Evolutionary conservation across 2,113 vertebrate species (phyloP).

Genomic region (Sceloporus tristichus): DNA sequence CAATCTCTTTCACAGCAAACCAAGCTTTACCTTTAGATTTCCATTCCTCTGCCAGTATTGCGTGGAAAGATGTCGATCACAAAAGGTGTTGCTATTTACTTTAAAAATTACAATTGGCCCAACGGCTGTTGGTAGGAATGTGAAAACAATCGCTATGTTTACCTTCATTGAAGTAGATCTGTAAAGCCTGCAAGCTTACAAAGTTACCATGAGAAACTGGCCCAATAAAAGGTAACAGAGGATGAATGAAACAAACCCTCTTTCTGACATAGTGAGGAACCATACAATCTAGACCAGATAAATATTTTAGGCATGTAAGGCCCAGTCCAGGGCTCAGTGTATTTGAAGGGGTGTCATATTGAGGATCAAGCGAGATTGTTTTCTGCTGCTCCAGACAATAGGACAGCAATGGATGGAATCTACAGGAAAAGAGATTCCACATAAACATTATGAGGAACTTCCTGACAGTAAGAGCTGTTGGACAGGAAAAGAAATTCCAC

Average conservation of each 20-base stretch:
- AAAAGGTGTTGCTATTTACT: constrained; percentile 18
- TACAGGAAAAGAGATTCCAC: no score
- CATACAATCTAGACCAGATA: neutral
- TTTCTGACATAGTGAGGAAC: neutral
- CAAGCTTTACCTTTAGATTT: neutral
- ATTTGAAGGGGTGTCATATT: no score
- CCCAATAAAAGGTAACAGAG: neutral
- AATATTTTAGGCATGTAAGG: neutral
- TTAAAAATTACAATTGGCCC: neutral
- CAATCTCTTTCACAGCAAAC: neutral
- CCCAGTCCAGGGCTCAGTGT: neutral
- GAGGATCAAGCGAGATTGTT: no score
- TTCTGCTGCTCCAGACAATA: no score
- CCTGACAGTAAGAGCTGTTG: no score
- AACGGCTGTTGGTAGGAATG: neutral
- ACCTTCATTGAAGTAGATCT: neutral
- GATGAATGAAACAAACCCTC: neutral
- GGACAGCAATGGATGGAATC: no score
- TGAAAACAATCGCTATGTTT: neutral
- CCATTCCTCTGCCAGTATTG: neutral
- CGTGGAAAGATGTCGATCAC: neutral
- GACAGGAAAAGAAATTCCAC: no score
- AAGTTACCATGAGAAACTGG: neutral
- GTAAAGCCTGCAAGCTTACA: neutral
- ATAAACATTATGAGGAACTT: no score